These are phyloP conservation scores for Aphis craccivora DNA, from an alignment of 1,140 invertebrate genomes.

Conservation along the genomic window DNA sequence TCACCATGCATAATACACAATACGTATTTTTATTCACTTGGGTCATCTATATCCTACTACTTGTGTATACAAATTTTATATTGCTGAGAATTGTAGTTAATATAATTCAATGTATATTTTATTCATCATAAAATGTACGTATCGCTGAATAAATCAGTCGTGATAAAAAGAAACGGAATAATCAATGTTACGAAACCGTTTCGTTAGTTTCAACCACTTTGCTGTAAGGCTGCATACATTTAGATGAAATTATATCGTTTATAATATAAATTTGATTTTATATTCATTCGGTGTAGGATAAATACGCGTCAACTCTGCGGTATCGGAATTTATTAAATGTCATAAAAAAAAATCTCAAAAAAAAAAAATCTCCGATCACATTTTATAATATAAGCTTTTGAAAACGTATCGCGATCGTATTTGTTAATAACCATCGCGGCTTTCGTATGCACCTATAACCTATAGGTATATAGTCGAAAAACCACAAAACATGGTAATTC, in stretches of 20 bases:
- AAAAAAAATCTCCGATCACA: neutral
- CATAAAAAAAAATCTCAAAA: neutral
- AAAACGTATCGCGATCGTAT: neutral
- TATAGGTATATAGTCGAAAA: neutral
- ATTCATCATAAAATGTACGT: neutral
- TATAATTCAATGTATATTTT: constrained; percentile 10
- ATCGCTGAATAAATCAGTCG: constrained; percentile 2
- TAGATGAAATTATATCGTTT: neutral
- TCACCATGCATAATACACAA: neutral
- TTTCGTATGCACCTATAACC: no score
- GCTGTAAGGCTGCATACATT: neutral
- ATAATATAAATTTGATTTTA: neutral
- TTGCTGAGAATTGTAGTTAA: neutral
- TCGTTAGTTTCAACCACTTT: neutral
- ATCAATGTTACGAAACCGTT: neutral
- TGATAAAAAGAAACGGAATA: neutral
- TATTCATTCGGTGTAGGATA: neutral
- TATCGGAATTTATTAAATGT: neutral
- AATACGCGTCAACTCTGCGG: neutral
- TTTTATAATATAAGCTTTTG: neutral
- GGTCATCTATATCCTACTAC: neutral
- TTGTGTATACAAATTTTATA: neutral
- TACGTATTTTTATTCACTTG: neutral
- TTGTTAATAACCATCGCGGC: neutral
- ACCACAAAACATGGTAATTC: constrained; percentile 4